Conservation (phyloP, 1,140 invertebrate genomes). For the Cephus cinctus region DNA sequence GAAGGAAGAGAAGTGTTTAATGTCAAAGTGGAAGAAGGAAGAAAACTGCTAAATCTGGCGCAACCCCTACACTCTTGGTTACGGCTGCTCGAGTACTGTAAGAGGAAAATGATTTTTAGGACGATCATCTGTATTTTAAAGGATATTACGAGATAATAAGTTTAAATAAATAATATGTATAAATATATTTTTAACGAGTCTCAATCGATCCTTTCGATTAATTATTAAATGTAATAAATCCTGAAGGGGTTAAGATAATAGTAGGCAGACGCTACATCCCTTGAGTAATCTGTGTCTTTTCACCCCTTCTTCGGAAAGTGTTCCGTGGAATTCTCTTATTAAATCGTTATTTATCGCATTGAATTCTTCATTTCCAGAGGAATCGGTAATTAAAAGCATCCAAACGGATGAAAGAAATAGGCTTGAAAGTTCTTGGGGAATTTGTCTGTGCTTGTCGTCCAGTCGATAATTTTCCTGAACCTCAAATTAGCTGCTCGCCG, state of each 20-base stretch:
- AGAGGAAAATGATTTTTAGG: constrained; percentile 31
- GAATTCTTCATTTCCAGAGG: constrained; percentile 33
- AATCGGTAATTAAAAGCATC: constrained; percentile 36
- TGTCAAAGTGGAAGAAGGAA: constrained; percentile 19
- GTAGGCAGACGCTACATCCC: constrained; percentile 22
- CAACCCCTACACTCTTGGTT: constrained; percentile 26
- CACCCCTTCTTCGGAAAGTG: constrained; percentile 9
- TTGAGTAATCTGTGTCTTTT: constrained; percentile 29
- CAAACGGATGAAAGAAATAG: no score
- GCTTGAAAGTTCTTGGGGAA: no score
- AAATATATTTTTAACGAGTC: constrained; percentile 12
- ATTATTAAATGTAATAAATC: constrained; percentile 26
- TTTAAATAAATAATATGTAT: no score
- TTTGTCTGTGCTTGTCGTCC: no score
- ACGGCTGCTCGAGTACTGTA: no score
- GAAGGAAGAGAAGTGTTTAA: no score
- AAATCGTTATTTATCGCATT: constrained; percentile 41
- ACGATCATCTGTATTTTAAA: no score
- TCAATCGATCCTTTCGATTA: constrained; percentile 8
- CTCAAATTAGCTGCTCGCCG: no score
- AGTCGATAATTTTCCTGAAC: no score
- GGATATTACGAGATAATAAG: no score
- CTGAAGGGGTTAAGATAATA: constrained; percentile 31
- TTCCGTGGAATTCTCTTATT: constrained; percentile 36
- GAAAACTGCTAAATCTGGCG: constrained; percentile 26